Evolutionary conservation across 2,888 invertebrate genomes (phyloP), one percentile per base, ranked within the genome.

Genomic region (Silvanus unidentatus): DNA sequence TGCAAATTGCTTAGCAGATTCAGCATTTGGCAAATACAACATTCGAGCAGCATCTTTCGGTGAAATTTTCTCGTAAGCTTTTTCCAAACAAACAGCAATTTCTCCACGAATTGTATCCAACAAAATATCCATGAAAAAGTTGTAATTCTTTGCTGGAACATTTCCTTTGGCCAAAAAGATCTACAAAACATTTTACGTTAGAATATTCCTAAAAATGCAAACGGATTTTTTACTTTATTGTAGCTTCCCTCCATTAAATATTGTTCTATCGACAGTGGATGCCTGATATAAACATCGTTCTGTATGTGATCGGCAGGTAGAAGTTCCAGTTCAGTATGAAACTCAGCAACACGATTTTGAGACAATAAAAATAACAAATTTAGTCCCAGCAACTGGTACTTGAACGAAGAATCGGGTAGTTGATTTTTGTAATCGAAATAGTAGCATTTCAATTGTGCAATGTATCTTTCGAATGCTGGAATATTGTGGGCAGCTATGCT

Each of bases 221-320:
- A 35, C 32, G 11, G 9, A 27, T 39, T 30, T 37, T 43, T 38
- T 65, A 87, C 86, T 75, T 99, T 99, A 69, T 99, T 98, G 68
- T 99, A 99, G 56, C 95, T 93, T 39, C 99, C 99, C 71, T 99
- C 99, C 97, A 99, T 99, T 43, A 99, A 78, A 70, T 95, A 97
- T 70, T 99, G 99, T 64, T 99, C 99, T 63, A 99, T 79, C 6
- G 93, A 91, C 9, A 99, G 78, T 0, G 98, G 96, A 65, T 97
- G 95, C 50, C 86, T 81, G 45, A 99, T 94, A 69, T 94, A 99
- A 12, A 92, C 85, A 68, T 98, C 96, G 40, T 84, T 86, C 68
- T 94, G 87, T 56, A 98, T 88, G 42, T 90, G 88, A 66, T 93
- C 89, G 2, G 90, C 86, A 0, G 96, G 89, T 27, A 99, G 75